Base-by-base conservation (phyloP, 2,888 invertebrate genomes). In the Stictocephala bisonia region DNA sequence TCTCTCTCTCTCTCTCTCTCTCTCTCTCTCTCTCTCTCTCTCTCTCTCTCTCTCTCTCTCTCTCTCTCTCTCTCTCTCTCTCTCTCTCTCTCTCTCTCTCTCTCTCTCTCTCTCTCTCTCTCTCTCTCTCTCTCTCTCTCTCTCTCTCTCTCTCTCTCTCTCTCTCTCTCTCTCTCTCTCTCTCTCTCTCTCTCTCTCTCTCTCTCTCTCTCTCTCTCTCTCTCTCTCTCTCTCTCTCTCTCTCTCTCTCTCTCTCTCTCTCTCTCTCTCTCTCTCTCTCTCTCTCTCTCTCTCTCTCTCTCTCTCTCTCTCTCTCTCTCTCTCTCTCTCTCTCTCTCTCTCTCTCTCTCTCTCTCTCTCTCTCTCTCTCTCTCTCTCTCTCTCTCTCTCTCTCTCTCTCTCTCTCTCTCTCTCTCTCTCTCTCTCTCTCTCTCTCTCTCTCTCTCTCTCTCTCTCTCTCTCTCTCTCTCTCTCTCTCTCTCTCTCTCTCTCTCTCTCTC, bases 21-120 rank as follows among this genome's bases (percentile, higher is more conserved):
- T 26, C 58, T 26, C 58, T 26, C 58, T 26, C 58, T 26, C 58
- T 26, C 58, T 26, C 58, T 26, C 58, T 26, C 58, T 26, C 58
- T 26, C 58, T 26, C 58, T 26, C 58, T 26, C 58, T 26, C 58
- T 26, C 58, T 26, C 58, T 11, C 58, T 26, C 58, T 26, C 58
- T 26, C 58, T 26, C 58, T 11, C 58, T 26, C 58, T 26, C 58
- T 26, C 58, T 11, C 58, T 26, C 58, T 11, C 58, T 11, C 58
- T 26, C 58, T 11, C 58, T 26, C 58, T 11, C 58, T 11, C 58
- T 11, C 58, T 26, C 58, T 26, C 58, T 26, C 58, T 26, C 58
- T 26, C 58, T 26, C 58, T 26, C 58, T 26, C 58, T 26, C 58
- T 26, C 58, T 26, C 58, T 26, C 58, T 26, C 58, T 26, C 58